Percentiles rank a stretch among this genome's conserved stretches.
These are phyloP conservation scores for Papilio glaucus DNA, from an alignment of 1,140 invertebrate species.

Conservation along the genomic window DNA sequence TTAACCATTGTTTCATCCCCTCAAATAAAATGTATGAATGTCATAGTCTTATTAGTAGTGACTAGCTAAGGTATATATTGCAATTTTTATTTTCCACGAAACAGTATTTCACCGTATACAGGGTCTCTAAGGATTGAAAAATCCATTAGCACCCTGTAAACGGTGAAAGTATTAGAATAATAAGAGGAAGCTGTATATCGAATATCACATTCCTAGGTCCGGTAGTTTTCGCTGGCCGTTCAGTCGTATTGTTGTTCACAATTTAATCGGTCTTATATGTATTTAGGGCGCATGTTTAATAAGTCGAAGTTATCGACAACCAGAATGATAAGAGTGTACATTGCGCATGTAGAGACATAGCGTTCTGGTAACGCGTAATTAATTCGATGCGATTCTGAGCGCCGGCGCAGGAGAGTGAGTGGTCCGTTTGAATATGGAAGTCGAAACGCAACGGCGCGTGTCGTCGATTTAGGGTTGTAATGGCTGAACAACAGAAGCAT, in stretches of 20 bases:
- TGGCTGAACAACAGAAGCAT: not conserved
- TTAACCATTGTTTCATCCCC: not conserved
- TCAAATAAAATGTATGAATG: too few species aligned
- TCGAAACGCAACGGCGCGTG: constrained; percentile 58
- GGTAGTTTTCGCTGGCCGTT: too few species aligned
- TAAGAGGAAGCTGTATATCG: too few species aligned
- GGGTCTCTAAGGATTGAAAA: too few species aligned
- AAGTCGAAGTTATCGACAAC: not conserved
- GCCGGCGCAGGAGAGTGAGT: constrained; percentile 71
- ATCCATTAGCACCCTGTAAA: too few species aligned
- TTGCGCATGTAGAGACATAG: constrained; percentile 25
- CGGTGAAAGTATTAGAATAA: too few species aligned
- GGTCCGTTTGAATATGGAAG: constrained; percentile 70
- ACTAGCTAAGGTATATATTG: too few species aligned
- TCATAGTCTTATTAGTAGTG: too few species aligned
- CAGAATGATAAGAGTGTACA: not conserved
- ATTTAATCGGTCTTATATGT: not conserved
- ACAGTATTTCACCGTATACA: too few species aligned
- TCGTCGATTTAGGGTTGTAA: constrained; percentile 46
- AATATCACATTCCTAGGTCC: too few species aligned
- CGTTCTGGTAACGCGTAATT: constrained; percentile 52
- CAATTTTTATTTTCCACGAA: not conserved
- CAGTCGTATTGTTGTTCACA: not conserved
- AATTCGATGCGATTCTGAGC: constrained; percentile 67
- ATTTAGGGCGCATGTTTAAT: not conserved